Evolutionary conservation across 1,140 invertebrate species (phyloP).

Genomic region (Prorops nasuta): DNA sequence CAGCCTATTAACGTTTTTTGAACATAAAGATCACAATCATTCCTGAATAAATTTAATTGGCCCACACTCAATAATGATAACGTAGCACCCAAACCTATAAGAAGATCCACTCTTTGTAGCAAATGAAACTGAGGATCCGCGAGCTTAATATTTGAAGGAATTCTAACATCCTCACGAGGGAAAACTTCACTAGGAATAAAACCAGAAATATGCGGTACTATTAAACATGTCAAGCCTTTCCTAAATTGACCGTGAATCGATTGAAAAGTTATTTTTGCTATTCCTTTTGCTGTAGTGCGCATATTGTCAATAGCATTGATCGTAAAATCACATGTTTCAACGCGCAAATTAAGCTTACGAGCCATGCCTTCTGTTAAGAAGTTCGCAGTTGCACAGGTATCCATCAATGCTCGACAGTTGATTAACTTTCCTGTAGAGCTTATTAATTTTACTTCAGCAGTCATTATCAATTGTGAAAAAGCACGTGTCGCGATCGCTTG

Average conservation of each 20-base stretch:
- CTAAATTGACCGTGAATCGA: neutral
- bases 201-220: neutral
- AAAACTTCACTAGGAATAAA: neutral
- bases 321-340: neutral
- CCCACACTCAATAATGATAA: neutral
- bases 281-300: neutral
- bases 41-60: neutral
- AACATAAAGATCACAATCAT: neutral
- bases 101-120: neutral
- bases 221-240: neutral
- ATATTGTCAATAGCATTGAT: neutral
- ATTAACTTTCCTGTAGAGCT: neutral
- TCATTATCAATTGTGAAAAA: neutral
- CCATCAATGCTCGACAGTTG: neutral
- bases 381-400: conserved; percentile 4
- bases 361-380: neutral
- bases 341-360: neutral
- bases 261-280: neutral
- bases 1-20: conserved; percentile 18
- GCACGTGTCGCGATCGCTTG: neutral
- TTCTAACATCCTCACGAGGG: neutral
- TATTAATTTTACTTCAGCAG: neutral
- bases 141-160: neutral
- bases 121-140: conserved; percentile 2
- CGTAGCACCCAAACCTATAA: neutral